Conservation (phyloP, 1,140 invertebrate species). For the Drosophila miranda region DNA sequence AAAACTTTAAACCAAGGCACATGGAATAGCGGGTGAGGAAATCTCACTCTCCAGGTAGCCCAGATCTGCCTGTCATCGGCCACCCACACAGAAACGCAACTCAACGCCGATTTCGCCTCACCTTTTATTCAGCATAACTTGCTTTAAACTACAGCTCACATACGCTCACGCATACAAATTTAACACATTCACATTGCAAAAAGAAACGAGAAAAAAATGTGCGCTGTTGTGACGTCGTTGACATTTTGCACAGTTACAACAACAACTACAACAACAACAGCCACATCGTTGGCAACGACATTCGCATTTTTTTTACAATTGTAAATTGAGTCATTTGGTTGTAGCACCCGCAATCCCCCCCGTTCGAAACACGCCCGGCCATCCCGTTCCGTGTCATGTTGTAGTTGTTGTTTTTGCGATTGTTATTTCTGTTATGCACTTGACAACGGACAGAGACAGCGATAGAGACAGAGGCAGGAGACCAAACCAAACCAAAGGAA, state of each 20-base stretch:
- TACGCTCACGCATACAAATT: slow-evolving; percentile 18
- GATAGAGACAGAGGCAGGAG: slow-evolving; percentile 16
- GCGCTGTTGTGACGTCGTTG: slow-evolving; percentile 64
- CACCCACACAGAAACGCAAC: too few species aligned
- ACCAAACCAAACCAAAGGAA: slow-evolving; percentile 6
- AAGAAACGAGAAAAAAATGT: slow-evolving; percentile 38
- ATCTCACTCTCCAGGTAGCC: too few species aligned
- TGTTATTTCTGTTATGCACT: slow-evolving; percentile 67
- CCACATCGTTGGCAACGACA: slow-evolving; percentile 44
- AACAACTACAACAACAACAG: slow-evolving; percentile 47
- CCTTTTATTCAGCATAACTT: too few species aligned
- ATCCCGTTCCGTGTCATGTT: slow-evolving; percentile 12
- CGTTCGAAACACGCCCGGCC: too few species aligned
- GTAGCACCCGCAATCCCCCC: slow-evolving; percentile 23
- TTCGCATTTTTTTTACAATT: slow-evolving; percentile 72
- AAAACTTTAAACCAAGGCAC: slow-evolving; percentile 36
- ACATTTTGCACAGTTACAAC: slow-evolving; percentile 70
- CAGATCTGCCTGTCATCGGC: too few species aligned
- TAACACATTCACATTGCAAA: slow-evolving; percentile 64
- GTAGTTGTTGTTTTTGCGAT: slow-evolving; percentile 17
- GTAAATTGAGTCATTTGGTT: slow-evolving; percentile 78
- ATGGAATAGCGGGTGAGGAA: too few species aligned
- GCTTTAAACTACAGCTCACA: slow-evolving; percentile 13
- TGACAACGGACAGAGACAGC: slow-evolving; percentile 63
- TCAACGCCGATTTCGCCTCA: too few species aligned